Evolutionary conservation across 2,888 invertebrate genomes (phyloP), one percentile per base, ranked within the genome.

Genomic region (Ennomos fuscantarius): DNA sequence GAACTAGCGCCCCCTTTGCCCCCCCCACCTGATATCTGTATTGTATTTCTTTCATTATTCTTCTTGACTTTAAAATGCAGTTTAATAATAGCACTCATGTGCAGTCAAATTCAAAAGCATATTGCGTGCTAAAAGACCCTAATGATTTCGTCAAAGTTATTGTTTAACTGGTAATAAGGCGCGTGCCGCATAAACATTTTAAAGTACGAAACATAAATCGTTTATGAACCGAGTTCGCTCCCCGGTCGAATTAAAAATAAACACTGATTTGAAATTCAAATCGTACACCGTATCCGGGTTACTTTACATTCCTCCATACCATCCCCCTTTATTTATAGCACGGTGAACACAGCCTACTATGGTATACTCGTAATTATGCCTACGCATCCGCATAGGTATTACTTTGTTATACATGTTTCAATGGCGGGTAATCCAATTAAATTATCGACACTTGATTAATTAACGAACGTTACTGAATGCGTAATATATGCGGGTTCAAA

Each of bases 211-310:
- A 39, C 9, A 24, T 39, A 15, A 52, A 46, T 46, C 35, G 12
- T 46, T 46, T 41, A 34, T 40, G 34, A 43, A 42, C 32, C 11
- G 42, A 12, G 13, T 34, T 34, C 13, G 33, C 51, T 24, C 49
- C 36, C 13, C 43, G n/a, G 11, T 32, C 35, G 47, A 55, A 55
- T 60, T 51, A 55, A 55, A 55, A 51, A 55, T 55, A 55, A 55
- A 47, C 50, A 60, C 47, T 10, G 51, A 60, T 60, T 55, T 60
- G 44, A 51, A 55, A 40, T 60, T 55, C 55, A 60, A 60, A 60
- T 55, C 15, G 46, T 44, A 35, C n/a, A 49, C 55, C 55, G 35
- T 56, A 50, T 57, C 42, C 48, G 12, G 34, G 47, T 44, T 13
- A 15, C 33, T 9, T 11, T 37, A 41, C 39, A 33, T 50, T 3